Evolutionary conservation across 2,113 vertebrate genomes (phyloP), one percentile per base, ranked within the genome.

Genomic region (Macquaria ambigua): DNA sequence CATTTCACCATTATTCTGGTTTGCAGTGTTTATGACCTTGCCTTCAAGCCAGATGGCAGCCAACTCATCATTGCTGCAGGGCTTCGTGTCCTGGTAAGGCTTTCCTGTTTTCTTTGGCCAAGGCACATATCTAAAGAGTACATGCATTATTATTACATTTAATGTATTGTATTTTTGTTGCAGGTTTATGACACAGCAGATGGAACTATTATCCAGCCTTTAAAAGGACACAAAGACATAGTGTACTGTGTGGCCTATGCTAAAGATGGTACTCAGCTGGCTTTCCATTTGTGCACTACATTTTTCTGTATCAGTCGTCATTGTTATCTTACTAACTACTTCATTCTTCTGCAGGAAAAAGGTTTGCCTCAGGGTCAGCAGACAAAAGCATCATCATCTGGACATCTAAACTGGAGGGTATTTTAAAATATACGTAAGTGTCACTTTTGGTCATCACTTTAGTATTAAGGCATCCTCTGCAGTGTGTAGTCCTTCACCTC

Each of bases 371-470:
- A 21, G 98, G 98, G 66, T 99, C 98, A 25, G 98, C 98, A 77
- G 98, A 99, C 95, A 99, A 99, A 96, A 99, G 97, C 77, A 97
- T 99, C 85, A 99, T 99, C 74, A 99, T 99, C 81, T 99, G 98
- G 98, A 99, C 98, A 6, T 98, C 98, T 81, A 99, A 99, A 93
- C 88, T 99, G 68, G 98, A 99, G 95, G 98, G 98, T 88, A 99
- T 99, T 94, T 95, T 99, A 87, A 99, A 98, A 88, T 99, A 99
- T 91, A 99, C 98, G 98, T 99, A 92, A 97, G 98, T 88, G 9
- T n/a, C 15, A 25, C 9, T 56, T 83, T 86, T 67, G 3, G 43
- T 67, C 23, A 59, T 78, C 9, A 37, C 46, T 48, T 64, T 5
- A 25, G 2, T 23, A 6, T 68, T 56, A 56, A 28, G 28, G 0